These are phyloP conservation scores for Apamea epomidion DNA, from an alignment of 2,888 invertebrate genomes.

Conservation along the genomic window DNA sequence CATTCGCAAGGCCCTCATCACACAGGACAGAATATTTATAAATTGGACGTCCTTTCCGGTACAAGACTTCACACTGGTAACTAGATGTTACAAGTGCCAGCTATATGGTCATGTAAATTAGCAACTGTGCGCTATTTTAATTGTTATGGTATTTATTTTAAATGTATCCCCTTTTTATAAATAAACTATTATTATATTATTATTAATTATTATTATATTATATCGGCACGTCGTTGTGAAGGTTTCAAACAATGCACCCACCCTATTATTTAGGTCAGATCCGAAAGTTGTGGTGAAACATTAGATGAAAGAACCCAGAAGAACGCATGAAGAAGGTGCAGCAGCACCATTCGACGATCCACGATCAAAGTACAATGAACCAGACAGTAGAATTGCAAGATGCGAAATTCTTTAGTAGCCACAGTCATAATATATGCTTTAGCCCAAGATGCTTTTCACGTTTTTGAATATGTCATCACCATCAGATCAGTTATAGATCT, in stretches of 20 bases:
- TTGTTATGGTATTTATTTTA: too few relatives aligned
- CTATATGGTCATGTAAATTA: too few relatives aligned
- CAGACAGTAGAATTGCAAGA: neutral
- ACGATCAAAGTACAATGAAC: neutral
- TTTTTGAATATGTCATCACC: neutral
- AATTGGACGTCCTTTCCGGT: too few relatives aligned
- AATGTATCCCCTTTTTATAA: too few relatives aligned
- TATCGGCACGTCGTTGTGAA: neutral
- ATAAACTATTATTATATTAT: too few relatives aligned
- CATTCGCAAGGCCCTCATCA: too few relatives aligned
- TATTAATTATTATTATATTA: too few relatives aligned
- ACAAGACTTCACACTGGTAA: too few relatives aligned
- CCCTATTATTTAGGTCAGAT: neutral
- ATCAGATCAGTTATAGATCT: neutral
- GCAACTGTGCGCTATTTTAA: too few relatives aligned
- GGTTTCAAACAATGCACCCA: neutral
- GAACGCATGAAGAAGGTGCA: neutral
- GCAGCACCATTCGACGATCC: neutral
- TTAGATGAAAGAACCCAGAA: neutral
- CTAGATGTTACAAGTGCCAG: too few relatives aligned
- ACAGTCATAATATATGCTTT: neutral
- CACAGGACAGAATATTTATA: too few relatives aligned
- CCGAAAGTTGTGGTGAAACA: neutral
- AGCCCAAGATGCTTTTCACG: neutral
- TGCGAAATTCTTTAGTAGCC: neutral